Conservation (phyloP, 2,113 vertebrate species). For the Nothobranchius furzeri region DNA sequence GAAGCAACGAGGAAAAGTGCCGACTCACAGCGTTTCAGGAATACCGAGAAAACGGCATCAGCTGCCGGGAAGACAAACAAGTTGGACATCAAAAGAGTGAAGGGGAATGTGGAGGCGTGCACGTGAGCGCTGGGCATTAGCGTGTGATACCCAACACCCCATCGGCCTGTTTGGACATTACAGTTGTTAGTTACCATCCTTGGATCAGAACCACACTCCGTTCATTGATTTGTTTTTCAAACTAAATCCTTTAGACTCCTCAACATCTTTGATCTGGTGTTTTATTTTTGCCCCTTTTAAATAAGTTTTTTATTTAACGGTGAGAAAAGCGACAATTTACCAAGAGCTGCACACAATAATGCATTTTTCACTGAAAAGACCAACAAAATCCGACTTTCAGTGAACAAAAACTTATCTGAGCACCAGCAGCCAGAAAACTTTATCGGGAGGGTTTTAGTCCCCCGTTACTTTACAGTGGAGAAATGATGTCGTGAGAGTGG, state of each 20-base stretch:
- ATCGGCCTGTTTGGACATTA: slow-evolving; percentile 73
- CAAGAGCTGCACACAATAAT: background rate
- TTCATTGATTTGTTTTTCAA: slow-evolving; percentile 55
- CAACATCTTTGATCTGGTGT: slow-evolving; percentile 42
- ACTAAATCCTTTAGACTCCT: slow-evolving; percentile 51
- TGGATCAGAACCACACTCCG: slow-evolving; percentile 57
- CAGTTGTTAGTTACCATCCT: slow-evolving; percentile 62
- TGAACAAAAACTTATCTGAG: slow-evolving; percentile 32
- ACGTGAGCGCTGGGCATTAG: slow-evolving; percentile 61
- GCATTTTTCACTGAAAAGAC: background rate
- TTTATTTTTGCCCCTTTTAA: slow-evolving; percentile 42
- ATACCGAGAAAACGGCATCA: background rate
- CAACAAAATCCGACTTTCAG: background rate
- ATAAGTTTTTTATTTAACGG: too few species aligned
- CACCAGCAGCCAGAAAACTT: slow-evolving; percentile 57
- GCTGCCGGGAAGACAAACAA: slow-evolving; percentile 61
- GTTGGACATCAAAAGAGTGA: slow-evolving; percentile 65
- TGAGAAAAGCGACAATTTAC: slow-evolving; percentile 24
- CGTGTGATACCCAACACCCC: slow-evolving; percentile 62
- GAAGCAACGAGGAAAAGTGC: too few species aligned
- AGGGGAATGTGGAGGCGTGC: slow-evolving; percentile 54
- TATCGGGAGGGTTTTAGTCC: slow-evolving; percentile 59
- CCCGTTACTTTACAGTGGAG: slow-evolving; percentile 70
- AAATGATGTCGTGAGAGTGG: slow-evolving; percentile 27
- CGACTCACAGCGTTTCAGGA: too few species aligned